Base-by-base conservation (phyloP, 2,113 vertebrate species). In the Hippoglossus stenolepis region DNA sequence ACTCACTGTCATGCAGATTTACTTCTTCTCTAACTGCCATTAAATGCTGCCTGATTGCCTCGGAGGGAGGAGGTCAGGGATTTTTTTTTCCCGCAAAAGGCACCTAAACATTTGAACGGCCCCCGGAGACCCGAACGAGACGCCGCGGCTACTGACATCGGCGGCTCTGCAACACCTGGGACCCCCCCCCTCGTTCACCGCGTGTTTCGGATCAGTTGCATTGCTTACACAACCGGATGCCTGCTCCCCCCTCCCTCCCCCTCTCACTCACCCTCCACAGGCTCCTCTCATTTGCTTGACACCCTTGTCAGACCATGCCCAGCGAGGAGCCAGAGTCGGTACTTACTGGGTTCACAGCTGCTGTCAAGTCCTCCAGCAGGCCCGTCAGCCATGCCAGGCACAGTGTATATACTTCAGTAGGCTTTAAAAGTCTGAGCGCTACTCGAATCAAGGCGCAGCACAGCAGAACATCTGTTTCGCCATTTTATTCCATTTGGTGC, bases 401-500 rank as follows among this genome's bases (percentile, higher is more conserved):
- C 78, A 49, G 70, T 2, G 70, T 3, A 38, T 65, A 60, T 62
- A 71, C 89, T 86, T 76, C 71, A 82, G 65, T 54, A 26, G 75
- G 79, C 79, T 82, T 91, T 81, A 86, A 84, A 84, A 82, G 77
- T 40, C 8, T 31, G 75, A 89, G 80, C 70, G 59, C 67, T 76
- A 59, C 89, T 90, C 89, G 17, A 78, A 92, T 90, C 84, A 83
- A 89, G 77, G 81, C 83, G 18, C 75, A 63, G 80, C 78, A 62
- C 79, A 59, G 79, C 75, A 54, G 56, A 87, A 89, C 92, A 90
- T 92, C 90, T 91, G 91, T 85, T 90, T 87, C 71, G 0, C 66
- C 83, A 60, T 90, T 90, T 89, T 82, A 89, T 90, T 90, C 83
- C 76, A 87, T 92, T 90, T 78, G 82, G 78, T 84, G 79, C 66